Base-by-base conservation (phyloP, 2,888 invertebrate species). In the Leptopilina drosophilae region DNA sequence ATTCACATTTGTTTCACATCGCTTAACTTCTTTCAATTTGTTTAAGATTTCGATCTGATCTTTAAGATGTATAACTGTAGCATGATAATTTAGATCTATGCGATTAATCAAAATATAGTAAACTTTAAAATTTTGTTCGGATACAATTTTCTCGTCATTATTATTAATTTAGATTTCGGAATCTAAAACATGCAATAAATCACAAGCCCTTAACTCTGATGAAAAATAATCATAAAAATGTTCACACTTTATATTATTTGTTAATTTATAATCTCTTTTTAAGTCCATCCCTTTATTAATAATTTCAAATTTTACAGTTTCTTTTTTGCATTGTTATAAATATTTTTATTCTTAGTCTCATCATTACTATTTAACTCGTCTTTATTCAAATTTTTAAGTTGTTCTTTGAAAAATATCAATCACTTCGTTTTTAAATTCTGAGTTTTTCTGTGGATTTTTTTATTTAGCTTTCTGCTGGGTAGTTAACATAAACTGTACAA, bases 221-320 rank as follows among this genome's bases (percentile, higher is more conserved):
- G 46, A 46, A 9, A 46, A 46, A 46, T 65, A 65, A 65, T 65
- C 65, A 40, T 65, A 65, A 15, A 65, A 65, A 20, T 65, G 40
- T 65, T 65, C 65, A 65, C 26, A 65, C 15, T 65, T 65, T 3
- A 65, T 20, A 65, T 65, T 65, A 3, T 40, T 65, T 65, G 65
- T 46, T 1, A 46, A 9, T 46, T 46, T 46, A 46, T 46, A 46
- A 9, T 46, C 46, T 46, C 46, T 46, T 46, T 46, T 20, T 20
- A 46, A 46, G 9, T 7, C 46, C 46, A 46, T 46, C 46, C 46
- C 46, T 46, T 46, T 46, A 46, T 46, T 46, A 46, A 46, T 9
- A 9, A 46, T 46, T 46, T 46, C 46, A 9, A 46, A 65, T 65
- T 65, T 65, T 65, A 65, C 12, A 65, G 40, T 65, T 40, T 65